A percentile compares a stretch with the other conserved stretches of the same genome.
Conservation (phyloP, 2,888 invertebrate genomes). For the Empis livida region DNA sequence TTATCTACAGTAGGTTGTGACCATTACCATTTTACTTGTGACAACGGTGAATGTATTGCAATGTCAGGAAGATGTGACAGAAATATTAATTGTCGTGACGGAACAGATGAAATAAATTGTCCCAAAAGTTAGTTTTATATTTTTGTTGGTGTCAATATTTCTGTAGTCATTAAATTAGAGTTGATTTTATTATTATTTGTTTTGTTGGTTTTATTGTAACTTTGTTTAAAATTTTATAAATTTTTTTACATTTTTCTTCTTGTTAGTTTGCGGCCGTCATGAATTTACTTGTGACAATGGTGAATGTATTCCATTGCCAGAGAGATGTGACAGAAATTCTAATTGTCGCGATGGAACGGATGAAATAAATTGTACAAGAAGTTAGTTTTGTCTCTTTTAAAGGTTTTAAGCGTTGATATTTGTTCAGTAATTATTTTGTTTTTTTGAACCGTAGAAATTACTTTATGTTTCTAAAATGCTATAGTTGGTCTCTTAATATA, state of each 20-base stretch:
- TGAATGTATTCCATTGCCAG: slow-evolving; percentile 6
- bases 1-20: neutral
- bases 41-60: slow-evolving; percentile 45
- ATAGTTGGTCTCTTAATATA: no score
- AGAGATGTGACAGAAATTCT: slow-evolving; percentile 10
- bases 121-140: slow-evolving; percentile 17
- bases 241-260: neutral
- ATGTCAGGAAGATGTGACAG: slow-evolving; percentile 41
- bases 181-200: no score
- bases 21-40: slow-evolving; percentile 48
- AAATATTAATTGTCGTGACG: slow-evolving; percentile 42
- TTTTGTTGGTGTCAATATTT: no score
- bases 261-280: slow-evolving; percentile 1
- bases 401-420: no score
- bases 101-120: slow-evolving; percentile 49
- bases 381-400: neutral
- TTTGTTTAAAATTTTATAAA: no score
- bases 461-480: no score
- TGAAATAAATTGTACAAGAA: slow-evolving; percentile 34
- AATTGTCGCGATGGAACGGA: slow-evolving; percentile 42
- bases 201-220: no score
- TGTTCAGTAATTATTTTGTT: no score
- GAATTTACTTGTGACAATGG: slow-evolving; percentile 9
- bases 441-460: no score
- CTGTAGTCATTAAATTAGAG: no score